phyloP scores from a whole-genome alignment of 2,888 invertebrate genomes.

The Ecliptopera silaceata region DNA sequence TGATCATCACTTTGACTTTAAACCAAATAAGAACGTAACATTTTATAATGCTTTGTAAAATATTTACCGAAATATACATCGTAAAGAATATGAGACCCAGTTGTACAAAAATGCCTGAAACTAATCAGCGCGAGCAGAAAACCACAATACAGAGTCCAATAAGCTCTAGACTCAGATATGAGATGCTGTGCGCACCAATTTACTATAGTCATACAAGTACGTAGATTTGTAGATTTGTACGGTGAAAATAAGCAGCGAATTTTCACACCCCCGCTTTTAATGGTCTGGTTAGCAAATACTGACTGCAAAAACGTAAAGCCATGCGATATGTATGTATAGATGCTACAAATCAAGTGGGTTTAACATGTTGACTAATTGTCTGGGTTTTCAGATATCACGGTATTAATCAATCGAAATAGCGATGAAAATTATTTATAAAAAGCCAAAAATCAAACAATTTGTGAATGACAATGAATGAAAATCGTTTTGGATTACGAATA shows the following conservation, averaged over 20 bases:
- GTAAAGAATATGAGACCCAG: background rate
- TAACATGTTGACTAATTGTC: background rate
- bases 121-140: conserved; percentile 7
- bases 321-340: background rate
- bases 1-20: no score
- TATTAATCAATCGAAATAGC: no score
- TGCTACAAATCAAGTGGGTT: background rate
- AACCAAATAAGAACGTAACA: no score
- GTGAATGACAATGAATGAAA: no score
- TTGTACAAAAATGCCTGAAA: background rate
- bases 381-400: background rate
- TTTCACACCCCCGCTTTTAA: conserved; percentile 75
- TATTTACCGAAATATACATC: background rate
- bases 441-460: no score
- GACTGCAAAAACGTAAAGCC: conserved; percentile 49
- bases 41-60: no score
- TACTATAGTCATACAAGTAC: conserved; percentile 13
- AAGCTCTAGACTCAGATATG: conserved; percentile 17
- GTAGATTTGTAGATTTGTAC: conserved; percentile 40
- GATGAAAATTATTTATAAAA: no score
- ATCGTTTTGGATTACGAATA: no score
- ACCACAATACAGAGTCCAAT: conserved; percentile 8
- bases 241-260: conserved; percentile 74
- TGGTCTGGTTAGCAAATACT: conserved; percentile 65
- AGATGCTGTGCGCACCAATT: conserved; percentile 10